Base-by-base conservation (phyloP, 2,797 vertebrate genomes). In the Adrianichthys oophorus region DNA sequence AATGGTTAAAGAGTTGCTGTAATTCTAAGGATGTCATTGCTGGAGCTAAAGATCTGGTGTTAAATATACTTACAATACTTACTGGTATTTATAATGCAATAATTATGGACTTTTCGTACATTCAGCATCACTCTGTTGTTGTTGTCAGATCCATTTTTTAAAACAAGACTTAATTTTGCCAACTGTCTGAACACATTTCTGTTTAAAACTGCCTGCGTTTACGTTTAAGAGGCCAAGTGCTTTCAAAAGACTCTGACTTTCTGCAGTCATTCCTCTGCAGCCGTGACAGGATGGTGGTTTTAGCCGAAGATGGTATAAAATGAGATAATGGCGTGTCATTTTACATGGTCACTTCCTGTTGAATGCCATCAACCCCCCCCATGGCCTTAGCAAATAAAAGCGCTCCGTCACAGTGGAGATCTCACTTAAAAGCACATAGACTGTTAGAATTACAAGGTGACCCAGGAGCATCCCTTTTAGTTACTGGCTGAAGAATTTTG, bases 391-490 rank as follows among this genome's bases (percentile, higher is more conserved):
- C 65, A 53, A 67, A 71, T 68, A 67, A 72, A 80, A 86, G 74
- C 70, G 59, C 65, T 56, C 40, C 16, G 52, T 68, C 61, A 61
- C 45, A 40, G 19, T 41, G 43, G 83, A 79, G 78, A 85, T 79
- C 75, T 83, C 72, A 68, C 62, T 69, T 66, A 62, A 68, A 82
- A 78, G 70, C 44, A 72, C 65, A 65, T 59, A 54, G 58, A 79
- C 69, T 65, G 37, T 65, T 61, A 48, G 70, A 84, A 81, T 82
- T 79, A 85, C 78, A 83, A 85, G 85, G 82, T 86, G 88, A 89
- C 85, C 83, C 24, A 0, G 56, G 62, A 78, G 52, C 78, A 63
- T 70, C 60, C 62, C 55, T 69, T 78, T 57, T 56, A 62, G 74
- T 82, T 72, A 69, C 78, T 43, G 60, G 65, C 59, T 59, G 55